Evolutionary conservation across 2,113 vertebrate genomes (phyloP), one percentile per base, ranked within the genome.

Genomic region (Gadus macrocephalus): DNA sequence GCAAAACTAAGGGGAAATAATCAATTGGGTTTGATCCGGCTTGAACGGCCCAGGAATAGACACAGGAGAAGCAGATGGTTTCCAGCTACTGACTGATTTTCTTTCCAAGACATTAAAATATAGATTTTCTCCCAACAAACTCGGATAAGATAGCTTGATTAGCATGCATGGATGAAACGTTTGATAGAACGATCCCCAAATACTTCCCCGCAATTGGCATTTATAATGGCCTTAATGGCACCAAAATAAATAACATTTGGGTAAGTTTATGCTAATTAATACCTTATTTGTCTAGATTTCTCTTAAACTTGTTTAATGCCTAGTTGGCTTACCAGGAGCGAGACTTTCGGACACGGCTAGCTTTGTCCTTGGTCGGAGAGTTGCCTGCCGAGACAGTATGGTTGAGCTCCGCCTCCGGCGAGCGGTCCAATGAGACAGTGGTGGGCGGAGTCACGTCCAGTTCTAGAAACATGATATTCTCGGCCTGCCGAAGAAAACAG

Each of bases 391-490:
- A 91, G 82, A 90, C 86, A 63, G 94, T 93, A 78, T 92, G 81
- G 89, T 93, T 92, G 27, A 86, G 80, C 70, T 95, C 94, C 35
- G 89, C 89, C 64, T 95, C 94, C 0, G 74, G 64, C 0, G 90
- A 88, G 72, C 90, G 85, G 74, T 95, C 93, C 25, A 96, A 89
- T 61, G 95, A 92, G 49, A 94, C 92, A 66, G 94, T 86, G 53
- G 93, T 93, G 0, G 96, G 95, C 16, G 95, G 95, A 74, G 93
- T 94, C 82, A 95, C 90, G 78, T 99, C 97, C 83, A 99, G 85
- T 86, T 98, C 96, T 90, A 99, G 79, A 77, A 98, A 93, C 93
- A 97, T 94, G 82, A 98, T 95, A 89, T 98, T 99, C 86, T 99
- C 97, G 60, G 95, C 97, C 97, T 98, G 72, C 7, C 27, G 11